Conservation (phyloP, 2,113 vertebrate species). For the Dicaeum eximium region DNA sequence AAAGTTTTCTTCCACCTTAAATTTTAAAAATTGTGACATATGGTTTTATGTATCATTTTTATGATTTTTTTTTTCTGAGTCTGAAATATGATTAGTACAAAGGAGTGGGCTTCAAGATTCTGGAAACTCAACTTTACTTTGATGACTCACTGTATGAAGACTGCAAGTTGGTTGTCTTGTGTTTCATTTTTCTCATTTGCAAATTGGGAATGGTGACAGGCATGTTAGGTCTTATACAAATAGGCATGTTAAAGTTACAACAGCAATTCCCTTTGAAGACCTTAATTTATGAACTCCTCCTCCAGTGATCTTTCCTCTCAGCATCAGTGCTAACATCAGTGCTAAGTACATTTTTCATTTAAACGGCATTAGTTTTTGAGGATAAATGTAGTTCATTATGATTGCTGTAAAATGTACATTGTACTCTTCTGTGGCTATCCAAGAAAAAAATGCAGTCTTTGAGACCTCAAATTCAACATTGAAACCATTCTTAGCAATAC, state of each 20-base stretch:
- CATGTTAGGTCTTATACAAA: not conserved
- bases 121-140: not conserved
- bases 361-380: not conserved
- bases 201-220: not conserved
- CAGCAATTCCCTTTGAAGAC: not conserved
- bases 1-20: not conserved
- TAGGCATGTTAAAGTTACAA: not conserved
- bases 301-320: not conserved
- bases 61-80: not conserved
- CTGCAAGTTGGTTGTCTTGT: not conserved
- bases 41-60: not conserved
- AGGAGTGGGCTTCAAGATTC: slow-evolving; percentile 3
- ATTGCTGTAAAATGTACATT: not conserved
- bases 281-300: not conserved
- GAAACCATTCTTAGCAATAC: not conserved
- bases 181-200: not conserved
- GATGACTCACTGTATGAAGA: not conserved
- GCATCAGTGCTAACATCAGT: not conserved
- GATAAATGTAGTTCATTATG: not conserved
- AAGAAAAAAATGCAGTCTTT: not conserved
- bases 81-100: not conserved
- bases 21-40: not conserved
- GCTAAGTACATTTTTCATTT: not conserved
- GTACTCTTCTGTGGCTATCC: not conserved
- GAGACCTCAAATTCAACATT: not conserved